phyloP scores from a whole-genome alignment of 2,113 vertebrate genomes.

The Sander vitreus region DNA sequence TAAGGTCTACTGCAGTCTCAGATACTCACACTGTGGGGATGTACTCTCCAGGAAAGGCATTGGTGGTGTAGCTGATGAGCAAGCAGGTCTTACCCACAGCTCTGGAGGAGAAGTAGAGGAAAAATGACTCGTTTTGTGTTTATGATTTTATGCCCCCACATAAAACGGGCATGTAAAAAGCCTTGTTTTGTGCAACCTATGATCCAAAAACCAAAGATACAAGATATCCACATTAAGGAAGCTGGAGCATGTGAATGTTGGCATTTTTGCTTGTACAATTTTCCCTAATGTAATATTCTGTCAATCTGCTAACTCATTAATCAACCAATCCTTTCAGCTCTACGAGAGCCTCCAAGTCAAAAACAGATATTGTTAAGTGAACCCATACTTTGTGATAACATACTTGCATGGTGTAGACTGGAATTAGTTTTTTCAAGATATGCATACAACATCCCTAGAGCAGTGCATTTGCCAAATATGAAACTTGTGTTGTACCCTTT shows the following conservation, averaged over 20 bases:
- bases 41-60: slow-evolving; percentile 98
- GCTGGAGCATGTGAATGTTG: neutral
- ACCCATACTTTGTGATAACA: neutral
- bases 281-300: too few relatives aligned
- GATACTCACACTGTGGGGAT: slow-evolving; percentile 98
- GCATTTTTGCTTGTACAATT: neutral
- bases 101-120: slow-evolving; percentile 76
- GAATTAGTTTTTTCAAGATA: neutral
- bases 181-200: too few relatives aligned
- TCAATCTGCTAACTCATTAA: neutral
- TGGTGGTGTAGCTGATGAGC: slow-evolving; percentile 99
- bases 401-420: neutral
- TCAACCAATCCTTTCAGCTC: too few relatives aligned
- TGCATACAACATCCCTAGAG: too few relatives aligned
- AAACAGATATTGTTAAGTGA: neutral
- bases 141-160: neutral
- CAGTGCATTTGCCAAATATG: neutral
- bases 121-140: neutral
- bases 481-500: neutral
- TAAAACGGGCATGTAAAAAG: neutral
- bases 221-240: neutral
- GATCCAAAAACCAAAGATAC: too few relatives aligned
- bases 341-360: neutral
- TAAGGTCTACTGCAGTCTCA: slow-evolving; percentile 19
- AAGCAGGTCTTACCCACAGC: slow-evolving; percentile 99